phyloP scores from a whole-genome alignment of 2,113 vertebrate genomes.

The Mesocricetus auratus region DNA sequence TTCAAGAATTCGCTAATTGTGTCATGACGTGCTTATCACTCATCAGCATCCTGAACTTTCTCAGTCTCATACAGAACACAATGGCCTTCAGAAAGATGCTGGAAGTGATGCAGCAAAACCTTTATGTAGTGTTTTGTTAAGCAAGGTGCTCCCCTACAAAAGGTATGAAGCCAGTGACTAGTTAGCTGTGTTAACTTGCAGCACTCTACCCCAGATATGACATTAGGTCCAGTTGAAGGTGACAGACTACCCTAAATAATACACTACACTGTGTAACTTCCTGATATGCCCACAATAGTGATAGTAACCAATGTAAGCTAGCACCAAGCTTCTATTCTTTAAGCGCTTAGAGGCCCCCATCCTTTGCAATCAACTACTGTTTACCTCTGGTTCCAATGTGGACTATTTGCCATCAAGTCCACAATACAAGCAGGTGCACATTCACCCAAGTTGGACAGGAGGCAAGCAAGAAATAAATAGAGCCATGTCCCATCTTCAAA shows the following conservation, averaged over 20 bases:
- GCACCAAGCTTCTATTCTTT: not conserved
- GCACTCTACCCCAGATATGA: not conserved
- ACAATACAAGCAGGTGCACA: constrained; percentile 14
- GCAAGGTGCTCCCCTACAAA: not conserved
- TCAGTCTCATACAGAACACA: not conserved
- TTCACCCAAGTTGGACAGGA: not conserved
- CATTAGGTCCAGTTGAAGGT: not conserved
- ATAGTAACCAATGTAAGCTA: not conserved
- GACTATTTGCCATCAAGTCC: not conserved
- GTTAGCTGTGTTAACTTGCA: constrained; percentile 26
- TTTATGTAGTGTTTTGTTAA: constrained; percentile 12
- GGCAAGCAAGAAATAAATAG: not conserved
- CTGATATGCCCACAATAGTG: not conserved
- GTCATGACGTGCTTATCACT: not conserved
- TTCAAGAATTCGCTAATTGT: constrained; percentile 32
- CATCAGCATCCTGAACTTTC: not conserved
- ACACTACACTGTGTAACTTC: not conserved
- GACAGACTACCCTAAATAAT: not conserved
- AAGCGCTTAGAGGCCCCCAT: not conserved
- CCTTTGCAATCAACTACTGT: not conserved
- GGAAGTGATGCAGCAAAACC: not conserved
- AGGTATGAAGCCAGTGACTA: not conserved
- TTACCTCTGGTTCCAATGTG: not conserved
- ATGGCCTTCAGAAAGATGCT: not conserved
- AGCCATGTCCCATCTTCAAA: not conserved